Evolutionary conservation across 2,113 vertebrate species (phyloP).

Genomic region (Mus spicilegus): DNA sequence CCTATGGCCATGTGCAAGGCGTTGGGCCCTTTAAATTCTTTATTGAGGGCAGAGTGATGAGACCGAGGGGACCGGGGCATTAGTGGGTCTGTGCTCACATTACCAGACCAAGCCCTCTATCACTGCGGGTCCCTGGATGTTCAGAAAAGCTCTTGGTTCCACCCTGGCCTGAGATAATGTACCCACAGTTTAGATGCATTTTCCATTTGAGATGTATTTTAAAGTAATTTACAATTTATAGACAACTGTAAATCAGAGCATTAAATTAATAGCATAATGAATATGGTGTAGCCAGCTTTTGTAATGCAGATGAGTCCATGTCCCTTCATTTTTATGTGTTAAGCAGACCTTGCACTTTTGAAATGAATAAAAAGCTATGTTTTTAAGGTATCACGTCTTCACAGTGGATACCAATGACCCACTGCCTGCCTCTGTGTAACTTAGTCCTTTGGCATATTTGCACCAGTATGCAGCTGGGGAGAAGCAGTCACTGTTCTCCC

Average conservation of each 20-base stretch:
- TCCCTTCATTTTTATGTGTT: background rate
- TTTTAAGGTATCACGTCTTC: background rate
- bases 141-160: background rate
- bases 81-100: background rate
- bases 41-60: background rate
- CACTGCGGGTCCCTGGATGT: accelerated
- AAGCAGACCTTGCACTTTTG: background rate
- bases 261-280: background rate
- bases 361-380: background rate
- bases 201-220: background rate
- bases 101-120: background rate
- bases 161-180: accelerated
- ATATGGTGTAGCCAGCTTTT: accelerated
- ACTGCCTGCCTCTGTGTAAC: accelerated
- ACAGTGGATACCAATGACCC: accelerated
- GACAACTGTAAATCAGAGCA: background rate
- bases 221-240: background rate
- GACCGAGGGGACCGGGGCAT: background rate
- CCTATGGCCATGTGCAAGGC: background rate
- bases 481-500: no score
- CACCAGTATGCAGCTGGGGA: accelerated
- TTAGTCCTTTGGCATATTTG: accelerated
- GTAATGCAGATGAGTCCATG: background rate
- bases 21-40: constrained; percentile 42
- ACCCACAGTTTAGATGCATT: background rate